Percentiles rank a stretch among this genome's conserved stretches.
Evolutionary conservation across 2,888 invertebrate genomes (phyloP).

Genomic region (Tholera decimalis): DNA sequence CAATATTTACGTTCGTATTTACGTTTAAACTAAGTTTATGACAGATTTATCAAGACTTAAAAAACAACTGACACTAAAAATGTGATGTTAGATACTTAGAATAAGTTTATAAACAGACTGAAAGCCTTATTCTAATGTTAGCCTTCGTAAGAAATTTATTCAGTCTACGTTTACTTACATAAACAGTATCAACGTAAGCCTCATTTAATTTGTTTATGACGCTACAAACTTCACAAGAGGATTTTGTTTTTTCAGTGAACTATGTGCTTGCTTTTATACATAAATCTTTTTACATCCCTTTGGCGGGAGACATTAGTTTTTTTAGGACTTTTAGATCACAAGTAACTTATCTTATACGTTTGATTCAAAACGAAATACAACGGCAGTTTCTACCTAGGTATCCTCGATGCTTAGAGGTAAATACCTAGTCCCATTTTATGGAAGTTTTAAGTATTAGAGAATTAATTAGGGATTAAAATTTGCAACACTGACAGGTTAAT

Average conservation of each 20-base stretch:
- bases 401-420: background rate
- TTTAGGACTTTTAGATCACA: background rate
- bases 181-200: constrained; percentile 14
- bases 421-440: background rate
- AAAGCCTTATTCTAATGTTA: constrained; percentile 4
- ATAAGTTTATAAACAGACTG: constrained; percentile 11
- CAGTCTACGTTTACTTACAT: constrained; percentile 2
- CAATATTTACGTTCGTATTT: background rate
- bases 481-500: background rate
- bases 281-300: constrained; percentile 5
- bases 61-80: constrained; percentile 2
- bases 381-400: no score
- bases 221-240: constrained; percentile 4
- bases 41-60: background rate
- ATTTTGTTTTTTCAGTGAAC: constrained; percentile 22
- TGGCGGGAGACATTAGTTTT: background rate
- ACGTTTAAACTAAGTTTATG: no score
- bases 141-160: constrained; percentile 26
- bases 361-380: background rate
- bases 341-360: background rate
- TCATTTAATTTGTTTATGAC: constrained; percentile 26
- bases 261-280: constrained; percentile 3
- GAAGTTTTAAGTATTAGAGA: background rate
- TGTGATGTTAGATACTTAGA: background rate
- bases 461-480: background rate